Evolutionary conservation across 2,797 vertebrate species (phyloP), one percentile per base, ranked within the genome.

Genomic region (Coregonus suidteri): DNA sequence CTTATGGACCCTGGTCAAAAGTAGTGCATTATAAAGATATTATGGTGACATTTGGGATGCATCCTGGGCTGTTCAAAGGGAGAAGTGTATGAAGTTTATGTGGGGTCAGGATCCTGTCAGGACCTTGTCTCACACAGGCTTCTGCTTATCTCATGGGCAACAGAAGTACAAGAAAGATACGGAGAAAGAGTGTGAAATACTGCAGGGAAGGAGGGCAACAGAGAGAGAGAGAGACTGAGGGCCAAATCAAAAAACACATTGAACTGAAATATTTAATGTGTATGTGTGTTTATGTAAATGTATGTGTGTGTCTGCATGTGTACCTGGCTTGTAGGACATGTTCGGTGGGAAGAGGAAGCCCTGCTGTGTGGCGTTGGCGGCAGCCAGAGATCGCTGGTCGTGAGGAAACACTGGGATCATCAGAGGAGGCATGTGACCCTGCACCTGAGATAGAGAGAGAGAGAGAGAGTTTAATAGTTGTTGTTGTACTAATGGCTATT

Each of bases 331-430:
- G 93, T 98, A 98, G 87, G 96, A 96, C 95, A 98, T 95, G 93
- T 96, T 91, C 71, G 95, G 97, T 81, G 97, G 97, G 84, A 98
- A 97, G 87, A 98, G 96, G 94, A 98, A 98, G 88, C 97, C 96
- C 88, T 98, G 97, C 88, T 98, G 97, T 75, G 96, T 97, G 67
- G 96, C 96, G 31, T 96, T 96, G 9, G 97, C 97, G 86, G 96
- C 97, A 85, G 96, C 97, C 94, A 98, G 91, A 65, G 97, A 97
- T 84, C 97, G 94, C 95, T 98, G 97, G 95, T 98, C 97, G 84
- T 98, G 97, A 94, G 97, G 97, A 93, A 98, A 98, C 93, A 98
- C 96, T 81, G 97, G 97, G 95, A 98, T 98, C 97, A 98, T 98
- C 92, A 98, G 95, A 81, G 41, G 0, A 9, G 96, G 94, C 96